Evolutionary conservation across 2,888 invertebrate species (phyloP).

Genomic region (Scaptomyza caliginosa): DNA sequence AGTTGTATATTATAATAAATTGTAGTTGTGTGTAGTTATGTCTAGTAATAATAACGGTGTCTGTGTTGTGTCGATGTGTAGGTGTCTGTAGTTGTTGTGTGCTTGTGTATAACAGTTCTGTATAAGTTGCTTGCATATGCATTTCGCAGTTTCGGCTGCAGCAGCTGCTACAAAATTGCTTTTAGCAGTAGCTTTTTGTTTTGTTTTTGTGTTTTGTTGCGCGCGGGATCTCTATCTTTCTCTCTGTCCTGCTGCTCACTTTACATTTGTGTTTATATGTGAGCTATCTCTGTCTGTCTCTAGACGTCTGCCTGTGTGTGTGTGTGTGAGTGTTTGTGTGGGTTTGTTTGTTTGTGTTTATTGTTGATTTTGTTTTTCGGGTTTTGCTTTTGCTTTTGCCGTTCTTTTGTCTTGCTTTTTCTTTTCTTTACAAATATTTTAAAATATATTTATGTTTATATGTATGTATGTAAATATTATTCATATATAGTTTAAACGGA

Average conservation of each 20-base stretch:
- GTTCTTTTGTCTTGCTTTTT: slow-evolving; percentile 13
- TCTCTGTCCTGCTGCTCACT: slow-evolving; percentile 2
- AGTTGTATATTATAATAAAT: slow-evolving; percentile 50
- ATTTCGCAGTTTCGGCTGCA: slow-evolving; percentile 17
- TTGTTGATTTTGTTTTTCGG: slow-evolving; percentile 14
- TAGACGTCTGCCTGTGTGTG: slow-evolving; percentile 2
- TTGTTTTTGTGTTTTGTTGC: slow-evolving; percentile 6
- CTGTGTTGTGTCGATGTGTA: slow-evolving; percentile 16
- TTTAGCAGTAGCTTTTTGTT: slow-evolving; percentile 8
- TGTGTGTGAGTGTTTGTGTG: not conserved
- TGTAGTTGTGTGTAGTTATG: slow-evolving; percentile 42
- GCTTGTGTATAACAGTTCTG: slow-evolving; percentile 59
- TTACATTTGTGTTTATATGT: not conserved
- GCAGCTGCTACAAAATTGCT: slow-evolving; percentile 21
- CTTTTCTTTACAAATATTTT: slow-evolving; percentile 61
- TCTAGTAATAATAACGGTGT: slow-evolving; percentile 54
- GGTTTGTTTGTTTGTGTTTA: slow-evolving; percentile 25
- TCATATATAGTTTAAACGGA: slow-evolving; percentile 71
- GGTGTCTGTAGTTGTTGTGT: slow-evolving; percentile 16
- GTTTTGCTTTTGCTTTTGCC: slow-evolving; percentile 7
- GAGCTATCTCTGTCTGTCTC: slow-evolving; percentile 11
- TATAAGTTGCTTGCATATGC: slow-evolving; percentile 52
- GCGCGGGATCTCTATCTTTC: not conserved
- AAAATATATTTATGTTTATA: slow-evolving; percentile 53
- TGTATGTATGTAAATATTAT: slow-evolving; percentile 61